Base-by-base conservation (phyloP, 2,888 invertebrate genomes). In the Lymantria dispar region DNA sequence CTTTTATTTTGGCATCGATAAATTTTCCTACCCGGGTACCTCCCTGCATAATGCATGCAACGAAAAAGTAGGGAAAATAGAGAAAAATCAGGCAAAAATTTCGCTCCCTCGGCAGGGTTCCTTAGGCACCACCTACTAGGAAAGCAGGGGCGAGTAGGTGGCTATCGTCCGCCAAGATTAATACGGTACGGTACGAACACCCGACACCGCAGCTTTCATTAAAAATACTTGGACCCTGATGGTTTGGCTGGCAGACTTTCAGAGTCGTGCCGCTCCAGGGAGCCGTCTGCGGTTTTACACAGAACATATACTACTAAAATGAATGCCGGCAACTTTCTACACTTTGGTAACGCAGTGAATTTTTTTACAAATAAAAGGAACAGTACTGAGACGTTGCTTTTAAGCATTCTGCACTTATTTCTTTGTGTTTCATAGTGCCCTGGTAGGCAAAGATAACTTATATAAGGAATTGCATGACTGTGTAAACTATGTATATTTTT, bases 181-280 rank as follows among this genome's bases (percentile, higher is more conserved):
- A 90, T 90, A 88, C 87, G 82, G 81, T 75, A 77, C 77, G 74
- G 80, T 75, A 77, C 83, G 85, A 81, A 83, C 82, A 80, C 78
- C 83, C 82, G 80, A 78, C 87, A 85, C 87, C 87, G 74, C 80
- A 76, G 84, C 83, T 85, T 88, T 87, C 86, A 88, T 88, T 89
- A 88, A 85, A 85, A 85, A 80, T 78, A 82, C 80, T 81, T 76
- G 76, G 78, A 81, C 61, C 57, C 75, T 79, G 76, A 79, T 80
- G 78, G 80, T 77, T 75, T 76, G 60, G 64, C 64, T 62, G 67
- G 64, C 67, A 62, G 56, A 56, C 57, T 66, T 50, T 54, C 52
- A 57, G 64, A 56, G 61, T 66, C 60, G 60, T 60, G 64, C 63
- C 63, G 58, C 56, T 56, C 56, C 56, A 59, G 60, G 68, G 65